phyloP scores from a whole-genome alignment of 2,113 vertebrate genomes.

The Globicephala melas region DNA sequence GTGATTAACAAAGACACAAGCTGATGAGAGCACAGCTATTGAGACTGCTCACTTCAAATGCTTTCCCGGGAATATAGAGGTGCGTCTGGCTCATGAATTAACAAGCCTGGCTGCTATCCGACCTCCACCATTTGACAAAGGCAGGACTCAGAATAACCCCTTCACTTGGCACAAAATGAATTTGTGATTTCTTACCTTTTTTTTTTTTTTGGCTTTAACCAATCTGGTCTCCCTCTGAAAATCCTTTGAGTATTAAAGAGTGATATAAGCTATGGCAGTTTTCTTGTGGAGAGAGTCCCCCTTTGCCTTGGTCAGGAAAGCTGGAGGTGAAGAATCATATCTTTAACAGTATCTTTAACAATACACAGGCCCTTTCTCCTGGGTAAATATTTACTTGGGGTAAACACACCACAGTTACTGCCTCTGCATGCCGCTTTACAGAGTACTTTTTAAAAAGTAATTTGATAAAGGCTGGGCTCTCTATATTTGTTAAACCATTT shows the following conservation, averaged over 20 bases:
- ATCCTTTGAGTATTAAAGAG: not conserved
- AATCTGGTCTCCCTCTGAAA: not conserved
- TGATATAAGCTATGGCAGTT: fast-evolving
- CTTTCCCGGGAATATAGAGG: slow-evolving; percentile 47
- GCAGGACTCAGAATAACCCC: slow-evolving; percentile 15
- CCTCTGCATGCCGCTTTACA: not conserved
- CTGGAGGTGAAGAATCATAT: not conserved
- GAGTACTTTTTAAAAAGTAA: not conserved
- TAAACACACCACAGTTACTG: not conserved
- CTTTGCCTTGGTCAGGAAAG: not conserved
- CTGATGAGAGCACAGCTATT: slow-evolving; percentile 59
- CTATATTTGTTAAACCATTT: not conserved
- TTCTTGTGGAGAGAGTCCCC: not conserved
- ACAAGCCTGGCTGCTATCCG: slow-evolving; percentile 5
- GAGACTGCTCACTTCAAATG: slow-evolving; percentile 61
- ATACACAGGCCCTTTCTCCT: not conserved
- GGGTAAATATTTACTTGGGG: not conserved
- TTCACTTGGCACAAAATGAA: not conserved
- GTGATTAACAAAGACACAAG: slow-evolving; percentile 56
- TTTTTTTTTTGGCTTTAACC: not conserved
- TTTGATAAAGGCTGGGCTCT: not conserved
- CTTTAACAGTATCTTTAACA: not conserved
- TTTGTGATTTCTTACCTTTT: not conserved
- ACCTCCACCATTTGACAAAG: slow-evolving; percentile 3
- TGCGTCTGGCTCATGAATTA: slow-evolving; percentile 37